Conservation (phyloP, 2,113 vertebrate genomes). For the Hippoglossus stenolepis region DNA sequence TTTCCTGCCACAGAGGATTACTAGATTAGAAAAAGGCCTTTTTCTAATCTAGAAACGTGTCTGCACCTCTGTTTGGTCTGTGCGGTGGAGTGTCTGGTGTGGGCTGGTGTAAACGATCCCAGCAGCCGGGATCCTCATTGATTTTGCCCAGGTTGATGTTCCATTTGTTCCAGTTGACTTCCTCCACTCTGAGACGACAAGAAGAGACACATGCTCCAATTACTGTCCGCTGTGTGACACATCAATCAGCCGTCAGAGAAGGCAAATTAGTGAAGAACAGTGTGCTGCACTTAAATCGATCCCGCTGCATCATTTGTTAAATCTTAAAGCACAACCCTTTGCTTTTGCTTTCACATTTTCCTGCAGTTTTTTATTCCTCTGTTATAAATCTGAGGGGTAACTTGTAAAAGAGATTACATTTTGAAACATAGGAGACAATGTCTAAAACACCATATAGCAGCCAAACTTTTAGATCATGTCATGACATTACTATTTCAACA, state of each 20-base stretch:
- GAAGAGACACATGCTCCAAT: slow-evolving; percentile 71
- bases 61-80: slow-evolving; percentile 40
- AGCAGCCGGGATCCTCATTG: slow-evolving; percentile 91
- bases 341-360: slow-evolving; percentile 4
- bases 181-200: slow-evolving; percentile 88
- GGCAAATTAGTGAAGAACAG: slow-evolving; percentile 43
- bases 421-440: no score
- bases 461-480: no score
- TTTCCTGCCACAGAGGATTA: neutral
- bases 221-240: slow-evolving; percentile 57
- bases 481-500: no score
- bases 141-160: slow-evolving; percentile 93
- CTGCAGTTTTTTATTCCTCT: neutral
- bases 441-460: no score
- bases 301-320: slow-evolving; percentile 16
- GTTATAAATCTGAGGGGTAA: neutral
- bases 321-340: slow-evolving; percentile 22
- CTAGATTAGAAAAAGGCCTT: neutral
- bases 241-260: slow-evolving; percentile 62
- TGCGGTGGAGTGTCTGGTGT: neutral
- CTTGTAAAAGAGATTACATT: no score
- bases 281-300: slow-evolving; percentile 27
- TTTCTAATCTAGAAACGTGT: neutral
- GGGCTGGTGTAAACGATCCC: slow-evolving; percentile 32
- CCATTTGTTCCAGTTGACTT: slow-evolving; percentile 98